These are phyloP conservation scores for Eupristina koningsbergeri DNA, from an alignment of 1,140 invertebrate genomes.

Conservation along the genomic window DNA sequence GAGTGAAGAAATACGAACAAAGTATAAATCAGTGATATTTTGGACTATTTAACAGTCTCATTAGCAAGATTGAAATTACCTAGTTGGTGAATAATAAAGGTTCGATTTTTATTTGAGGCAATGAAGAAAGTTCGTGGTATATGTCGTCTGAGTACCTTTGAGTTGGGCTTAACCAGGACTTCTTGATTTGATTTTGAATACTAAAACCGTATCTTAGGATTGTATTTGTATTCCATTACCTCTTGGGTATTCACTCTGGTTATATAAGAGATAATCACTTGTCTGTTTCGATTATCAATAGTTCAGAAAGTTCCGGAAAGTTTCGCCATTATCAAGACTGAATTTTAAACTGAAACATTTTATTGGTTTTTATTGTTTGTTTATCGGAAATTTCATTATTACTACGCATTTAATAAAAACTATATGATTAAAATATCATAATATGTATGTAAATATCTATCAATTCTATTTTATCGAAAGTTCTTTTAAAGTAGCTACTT, in stretches of 20 bases:
- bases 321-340: slow-evolving; percentile 43
- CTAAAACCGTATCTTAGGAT: not conserved
- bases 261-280: slow-evolving; percentile 20
- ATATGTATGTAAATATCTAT: no score
- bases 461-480: not conserved
- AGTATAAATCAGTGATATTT: not conserved
- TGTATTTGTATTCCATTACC: not conserved
- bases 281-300: slow-evolving; percentile 28
- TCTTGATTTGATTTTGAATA: not conserved
- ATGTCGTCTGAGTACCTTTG: slow-evolving; percentile 25
- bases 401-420: not conserved
- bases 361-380: slow-evolving; percentile 7
- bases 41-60: not conserved
- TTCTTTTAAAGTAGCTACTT: not conserved
- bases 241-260: not conserved
- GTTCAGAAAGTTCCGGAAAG: not conserved
- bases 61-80: slow-evolving; percentile 21
- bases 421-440: no score
- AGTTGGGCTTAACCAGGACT: not conserved
- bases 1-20: not conserved
- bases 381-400: not conserved
- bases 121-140: slow-evolving; percentile 9
- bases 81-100: not conserved
- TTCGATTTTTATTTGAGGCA: not conserved
- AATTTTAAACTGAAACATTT: slow-evolving; percentile 16